Conservation (phyloP, 2,797 vertebrate species). For the Enteromius paludinosus region DNA sequence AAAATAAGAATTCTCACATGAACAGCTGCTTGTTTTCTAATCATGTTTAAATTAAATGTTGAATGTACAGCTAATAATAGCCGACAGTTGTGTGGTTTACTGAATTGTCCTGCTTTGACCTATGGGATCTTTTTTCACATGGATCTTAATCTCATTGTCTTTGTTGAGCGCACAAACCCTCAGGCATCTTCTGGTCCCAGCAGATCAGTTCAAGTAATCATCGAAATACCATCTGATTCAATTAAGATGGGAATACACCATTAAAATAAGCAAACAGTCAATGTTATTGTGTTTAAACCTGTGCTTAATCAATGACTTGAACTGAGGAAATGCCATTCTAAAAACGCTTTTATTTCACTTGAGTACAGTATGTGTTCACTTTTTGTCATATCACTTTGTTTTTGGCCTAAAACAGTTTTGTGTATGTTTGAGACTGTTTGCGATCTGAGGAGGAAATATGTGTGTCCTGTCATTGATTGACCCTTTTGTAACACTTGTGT, state of each 20-base stretch:
- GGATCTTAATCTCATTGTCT: constrained; percentile 31
- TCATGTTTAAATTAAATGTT: neutral
- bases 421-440: neutral
- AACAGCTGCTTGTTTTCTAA: constrained; percentile 1
- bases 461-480: neutral
- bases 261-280: constrained; percentile 18
- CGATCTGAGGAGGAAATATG: neutral
- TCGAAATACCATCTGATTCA: constrained; percentile 39
- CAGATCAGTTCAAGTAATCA: constrained; percentile 46
- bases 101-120: constrained; percentile 24
- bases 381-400: neutral
- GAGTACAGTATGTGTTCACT: neutral
- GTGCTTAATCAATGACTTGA: neutral
- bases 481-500: neutral
- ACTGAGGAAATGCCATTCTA: constrained; percentile 3
- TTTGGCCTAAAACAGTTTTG: neutral
- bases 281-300: neutral
- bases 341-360: neutral
- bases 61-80: constrained; percentile 11
- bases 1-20: neutral
- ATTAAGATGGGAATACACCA: constrained; percentile 45
- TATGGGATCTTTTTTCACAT: constrained; percentile 7
- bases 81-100: neutral
- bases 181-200: constrained; percentile 25
- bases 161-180: constrained; percentile 26